phyloP scores from a whole-genome alignment of 2,888 invertebrate species.

The Acanthosepion pharaonis region DNA sequence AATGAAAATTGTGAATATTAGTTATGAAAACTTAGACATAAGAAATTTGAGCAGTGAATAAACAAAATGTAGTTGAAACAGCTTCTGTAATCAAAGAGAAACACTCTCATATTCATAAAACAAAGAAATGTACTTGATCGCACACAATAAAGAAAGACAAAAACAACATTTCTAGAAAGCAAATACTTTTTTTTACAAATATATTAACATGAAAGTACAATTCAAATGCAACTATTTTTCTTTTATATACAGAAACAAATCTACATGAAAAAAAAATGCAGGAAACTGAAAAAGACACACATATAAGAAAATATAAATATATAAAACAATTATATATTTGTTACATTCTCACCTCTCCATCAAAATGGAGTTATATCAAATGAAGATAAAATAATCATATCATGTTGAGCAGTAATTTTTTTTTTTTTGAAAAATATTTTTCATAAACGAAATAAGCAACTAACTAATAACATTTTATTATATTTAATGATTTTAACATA shows the following conservation, averaged over 20 bases:
- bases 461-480: too few species aligned
- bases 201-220: conserved; percentile 1
- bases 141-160: too few species aligned
- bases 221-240: neutral
- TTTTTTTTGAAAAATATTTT: neutral
- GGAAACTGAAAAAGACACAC: neutral
- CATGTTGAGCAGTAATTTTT: neutral
- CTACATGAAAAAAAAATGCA: neutral
- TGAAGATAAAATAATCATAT: neutral
- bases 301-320: conserved; percentile 33
- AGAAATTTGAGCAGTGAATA: too few species aligned
- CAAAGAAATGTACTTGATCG: too few species aligned
- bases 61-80: too few species aligned
- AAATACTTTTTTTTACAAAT: neutral
- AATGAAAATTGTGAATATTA: too few species aligned
- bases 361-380: neutral
- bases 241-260: neutral
- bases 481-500: too few species aligned
- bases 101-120: too few species aligned
- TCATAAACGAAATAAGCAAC: neutral
- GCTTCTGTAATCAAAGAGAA: too few species aligned
- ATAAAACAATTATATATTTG: neutral
- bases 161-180: too few species aligned
- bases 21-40: too few species aligned
- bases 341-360: neutral